Conservation (phyloP, 1,140 invertebrate genomes). For the Heliothis subflexa region DNA sequence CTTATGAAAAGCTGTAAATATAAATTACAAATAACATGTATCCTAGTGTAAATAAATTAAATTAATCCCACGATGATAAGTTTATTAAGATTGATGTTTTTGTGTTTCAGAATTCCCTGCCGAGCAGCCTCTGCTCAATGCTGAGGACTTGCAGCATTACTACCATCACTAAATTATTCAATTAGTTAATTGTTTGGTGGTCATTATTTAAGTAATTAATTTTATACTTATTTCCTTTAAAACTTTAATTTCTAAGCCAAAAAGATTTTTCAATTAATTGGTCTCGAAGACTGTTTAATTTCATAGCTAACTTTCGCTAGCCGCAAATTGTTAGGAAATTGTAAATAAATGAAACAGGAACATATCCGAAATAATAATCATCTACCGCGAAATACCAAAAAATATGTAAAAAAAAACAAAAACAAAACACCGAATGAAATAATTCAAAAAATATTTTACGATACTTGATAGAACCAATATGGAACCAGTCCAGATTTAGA, state of each 20-base stretch:
- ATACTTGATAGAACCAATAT: not conserved
- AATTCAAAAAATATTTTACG: not conserved
- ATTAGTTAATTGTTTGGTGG: constrained; percentile 25
- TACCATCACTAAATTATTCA: constrained; percentile 52
- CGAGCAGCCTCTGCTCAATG: constrained; percentile 59
- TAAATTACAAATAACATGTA: too few relatives aligned
- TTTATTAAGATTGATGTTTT: constrained; percentile 34
- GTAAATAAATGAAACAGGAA: not conserved
- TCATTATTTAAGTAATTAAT: not conserved
- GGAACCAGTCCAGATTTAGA: not conserved
- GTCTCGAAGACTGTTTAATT: constrained; percentile 10
- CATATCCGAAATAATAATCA: not conserved
- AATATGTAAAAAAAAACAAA: constrained; percentile 1
- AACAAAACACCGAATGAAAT: not conserved
- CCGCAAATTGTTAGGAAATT: not conserved
- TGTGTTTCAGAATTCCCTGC: constrained; percentile 63
- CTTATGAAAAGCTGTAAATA: too few relatives aligned
- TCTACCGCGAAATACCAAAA: constrained; percentile 24
- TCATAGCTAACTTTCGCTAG: not conserved
- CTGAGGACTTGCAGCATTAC: constrained; percentile 70
- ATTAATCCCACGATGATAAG: not conserved
- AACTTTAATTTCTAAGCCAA: constrained; percentile 9
- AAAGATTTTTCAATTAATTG: constrained; percentile 9
- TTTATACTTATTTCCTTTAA: constrained; percentile 10
- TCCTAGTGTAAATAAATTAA: not conserved